Evolutionary conservation across 2,888 invertebrate genomes (phyloP), one percentile per base, ranked within the genome.

Genomic region (Carabus problematicus): DNA sequence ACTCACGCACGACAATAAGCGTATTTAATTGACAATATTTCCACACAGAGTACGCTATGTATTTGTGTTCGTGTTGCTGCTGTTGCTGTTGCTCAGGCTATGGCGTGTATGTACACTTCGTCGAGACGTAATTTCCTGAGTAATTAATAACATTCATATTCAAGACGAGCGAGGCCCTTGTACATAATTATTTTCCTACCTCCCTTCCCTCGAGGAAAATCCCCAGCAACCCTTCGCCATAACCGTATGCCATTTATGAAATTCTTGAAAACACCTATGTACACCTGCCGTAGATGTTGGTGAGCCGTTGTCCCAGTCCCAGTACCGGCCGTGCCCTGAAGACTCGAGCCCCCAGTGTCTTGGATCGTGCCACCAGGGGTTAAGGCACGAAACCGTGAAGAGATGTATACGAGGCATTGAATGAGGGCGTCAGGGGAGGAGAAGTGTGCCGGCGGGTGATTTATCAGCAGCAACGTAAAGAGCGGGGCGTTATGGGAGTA

Each of bases 81-180:
- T 29, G 29, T 6, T 29, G 29, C 29, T 29, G 6, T 6, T 29
- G 29, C 6, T 29, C 49, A 12, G 6, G 29, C 19, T 39, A 29
- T 16, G 16, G 39, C 41, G 58, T 58, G 41, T 62, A 40, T 62
- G 16, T 12, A 60, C 62, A 56, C 12, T 56, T 39, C 62, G 12
- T 18, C 55, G 16, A n/a, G 40, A 54, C 55, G 64, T 54, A 52
- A 63, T 63, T 63, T 63, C 63, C 63, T 63, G 52, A 49, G 41
- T 64, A 64, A 64, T 64, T 64, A 64, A 64, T 64, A 64, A 64
- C 64, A 42, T 56, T 56, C 56, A 56, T 64, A 42, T 42, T 55
- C 41, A 40, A 39, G 11, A 18, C 54, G 12, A 29, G 11, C 29
- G 40, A 11, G 40, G 42, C 18, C 55, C 64, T 18, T 64, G 55